These are phyloP conservation scores for Drosophila lacertosa DNA, from an alignment of 1,140 invertebrate genomes.

Conservation along the genomic window DNA sequence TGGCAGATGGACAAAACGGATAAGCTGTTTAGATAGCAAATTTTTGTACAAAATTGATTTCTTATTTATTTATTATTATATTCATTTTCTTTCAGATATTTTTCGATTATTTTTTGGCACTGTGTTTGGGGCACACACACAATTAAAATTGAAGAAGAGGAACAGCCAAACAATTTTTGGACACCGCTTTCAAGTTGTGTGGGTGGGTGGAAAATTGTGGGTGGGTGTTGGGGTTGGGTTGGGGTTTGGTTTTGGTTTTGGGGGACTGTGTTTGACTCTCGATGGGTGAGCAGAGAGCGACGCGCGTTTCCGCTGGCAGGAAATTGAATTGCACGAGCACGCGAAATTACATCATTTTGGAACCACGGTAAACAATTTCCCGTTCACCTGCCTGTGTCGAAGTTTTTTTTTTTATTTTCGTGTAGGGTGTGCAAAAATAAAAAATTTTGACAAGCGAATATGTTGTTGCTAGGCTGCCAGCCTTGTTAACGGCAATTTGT, in stretches of 20 bases:
- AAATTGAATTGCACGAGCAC: conserved; percentile 83
- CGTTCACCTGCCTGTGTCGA: conserved; percentile 62
- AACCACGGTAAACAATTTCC: conserved; percentile 82
- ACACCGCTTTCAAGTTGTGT: conserved; percentile 50
- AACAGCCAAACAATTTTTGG: conserved; percentile 63
- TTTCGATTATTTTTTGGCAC: conserved; percentile 36
- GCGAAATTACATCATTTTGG: conserved; percentile 83
- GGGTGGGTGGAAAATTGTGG: no score
- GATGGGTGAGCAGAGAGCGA: conserved; percentile 84
- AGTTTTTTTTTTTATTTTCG: background rate
- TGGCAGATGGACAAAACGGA: conserved; percentile 40
- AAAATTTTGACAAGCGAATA: conserved; percentile 68
- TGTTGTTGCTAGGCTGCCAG: conserved; percentile 67
- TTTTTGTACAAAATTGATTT: conserved; percentile 63
- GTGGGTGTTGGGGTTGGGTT: background rate
- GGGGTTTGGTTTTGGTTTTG: no score
- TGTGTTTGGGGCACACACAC: conserved; percentile 36
- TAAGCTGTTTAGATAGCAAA: conserved; percentile 60
- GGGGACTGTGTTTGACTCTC: conserved; percentile 23
- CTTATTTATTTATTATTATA: conserved; percentile 44
- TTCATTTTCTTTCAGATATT: conserved; percentile 6
- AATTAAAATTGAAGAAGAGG: conserved; percentile 51
- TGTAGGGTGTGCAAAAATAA: conserved; percentile 36
- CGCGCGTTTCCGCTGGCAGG: conserved; percentile 85
- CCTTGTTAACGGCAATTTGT: conserved; percentile 75